Evolutionary conservation across 2,113 vertebrate species (phyloP).

Genomic region (Bos indicus): DNA sequence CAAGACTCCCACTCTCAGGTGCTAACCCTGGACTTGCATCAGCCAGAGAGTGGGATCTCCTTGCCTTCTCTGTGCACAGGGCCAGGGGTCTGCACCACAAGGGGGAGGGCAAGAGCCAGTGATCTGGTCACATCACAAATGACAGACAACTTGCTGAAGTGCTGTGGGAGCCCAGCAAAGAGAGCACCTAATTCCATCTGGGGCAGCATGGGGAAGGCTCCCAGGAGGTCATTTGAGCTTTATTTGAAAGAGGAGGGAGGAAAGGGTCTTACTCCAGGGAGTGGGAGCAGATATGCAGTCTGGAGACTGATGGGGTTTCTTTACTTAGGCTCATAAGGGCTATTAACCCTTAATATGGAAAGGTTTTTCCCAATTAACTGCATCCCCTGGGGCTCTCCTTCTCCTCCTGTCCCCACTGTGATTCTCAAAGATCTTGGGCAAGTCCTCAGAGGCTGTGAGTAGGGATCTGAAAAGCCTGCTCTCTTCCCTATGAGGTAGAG

Average conservation of each 20-base stretch:
- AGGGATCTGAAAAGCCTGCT: not conserved
- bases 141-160: not conserved
- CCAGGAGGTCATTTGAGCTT: not conserved
- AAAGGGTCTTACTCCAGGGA: not conserved
- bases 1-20: not conserved
- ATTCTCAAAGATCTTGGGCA: not conserved
- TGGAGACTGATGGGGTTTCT: not conserved
- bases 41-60: not conserved
- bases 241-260: not conserved
- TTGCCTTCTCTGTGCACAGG: not conserved
- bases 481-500: not conserved
- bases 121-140: not conserved
- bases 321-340: not conserved
- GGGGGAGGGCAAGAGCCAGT: not conserved
- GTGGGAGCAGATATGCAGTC: not conserved
- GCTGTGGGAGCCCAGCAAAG: not conserved
- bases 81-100: not conserved
- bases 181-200: not conserved
- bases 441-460: not conserved
- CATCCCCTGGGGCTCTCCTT: not conserved
- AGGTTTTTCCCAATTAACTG: not conserved
- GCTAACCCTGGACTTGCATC: not conserved
- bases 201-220: rapidly evolving
- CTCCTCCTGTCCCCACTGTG: too few relatives aligned
- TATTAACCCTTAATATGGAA: too few relatives aligned